These are phyloP conservation scores for Cantharis lateralis DNA, from an alignment of 2,888 invertebrate genomes.

Conservation along the genomic window DNA sequence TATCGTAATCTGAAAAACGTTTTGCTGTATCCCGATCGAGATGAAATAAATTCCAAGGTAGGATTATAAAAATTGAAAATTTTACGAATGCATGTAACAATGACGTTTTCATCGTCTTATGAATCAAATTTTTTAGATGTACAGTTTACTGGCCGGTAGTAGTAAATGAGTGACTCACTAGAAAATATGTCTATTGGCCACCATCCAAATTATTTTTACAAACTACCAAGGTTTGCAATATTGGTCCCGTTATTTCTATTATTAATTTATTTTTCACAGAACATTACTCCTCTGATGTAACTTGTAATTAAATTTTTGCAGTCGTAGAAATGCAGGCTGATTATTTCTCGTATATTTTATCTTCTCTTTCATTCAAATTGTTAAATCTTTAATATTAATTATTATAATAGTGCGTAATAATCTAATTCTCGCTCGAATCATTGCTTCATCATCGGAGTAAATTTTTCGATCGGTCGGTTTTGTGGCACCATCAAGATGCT, in stretches of 20 bases:
- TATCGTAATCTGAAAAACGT: slow-evolving; percentile 29
- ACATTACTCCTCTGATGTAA: neutral
- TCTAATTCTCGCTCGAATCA: neutral
- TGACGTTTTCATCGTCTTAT: neutral
- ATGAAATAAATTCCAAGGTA: slow-evolving; percentile 37
- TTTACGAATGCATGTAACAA: neutral
- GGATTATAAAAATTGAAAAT: neutral
- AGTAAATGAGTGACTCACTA: slow-evolving; percentile 30
- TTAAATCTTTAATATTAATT: no score
- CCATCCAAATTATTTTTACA: slow-evolving; percentile 33
- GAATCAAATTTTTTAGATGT: neutral
- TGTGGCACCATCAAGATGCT: neutral
- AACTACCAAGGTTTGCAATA: slow-evolving; percentile 17
- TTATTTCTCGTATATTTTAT: neutral
- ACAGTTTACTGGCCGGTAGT: slow-evolving; percentile 33
- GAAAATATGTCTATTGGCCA: slow-evolving; percentile 33
- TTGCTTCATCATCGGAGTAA: neutral
- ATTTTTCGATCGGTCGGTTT: neutral
- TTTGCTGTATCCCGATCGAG: slow-evolving; percentile 29
- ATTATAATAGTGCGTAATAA: neutral
- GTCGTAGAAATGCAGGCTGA: neutral
- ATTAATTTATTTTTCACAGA: neutral
- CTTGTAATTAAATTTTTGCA: neutral
- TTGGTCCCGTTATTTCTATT: neutral
- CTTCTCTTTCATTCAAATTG: no score